These are phyloP conservation scores for Cyprinodon diabolis DNA, from an alignment of 2,797 vertebrate species.

Conservation along the genomic window DNA sequence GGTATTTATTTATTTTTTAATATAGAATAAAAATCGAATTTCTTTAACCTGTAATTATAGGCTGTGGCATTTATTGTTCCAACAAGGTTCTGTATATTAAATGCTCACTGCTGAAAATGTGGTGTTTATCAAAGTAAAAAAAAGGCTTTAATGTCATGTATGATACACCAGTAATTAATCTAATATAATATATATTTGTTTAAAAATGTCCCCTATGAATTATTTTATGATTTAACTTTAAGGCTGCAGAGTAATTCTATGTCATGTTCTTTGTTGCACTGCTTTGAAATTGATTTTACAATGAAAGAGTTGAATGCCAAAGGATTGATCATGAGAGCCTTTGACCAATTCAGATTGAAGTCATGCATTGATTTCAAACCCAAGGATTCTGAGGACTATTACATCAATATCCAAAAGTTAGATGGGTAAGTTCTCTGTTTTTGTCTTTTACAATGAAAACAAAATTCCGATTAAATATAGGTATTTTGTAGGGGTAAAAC, in stretches of 20 bases:
- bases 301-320: slow-evolving; percentile 85
- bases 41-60: neutral
- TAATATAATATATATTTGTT: neutral
- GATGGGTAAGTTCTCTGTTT: slow-evolving; percentile 81
- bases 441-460: too few relatives aligned
- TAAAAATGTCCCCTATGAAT: neutral
- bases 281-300: neutral
- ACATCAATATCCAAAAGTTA: slow-evolving; percentile 80
- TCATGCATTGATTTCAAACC: slow-evolving; percentile 90
- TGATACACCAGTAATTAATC: too few relatives aligned
- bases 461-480: too few relatives aligned
- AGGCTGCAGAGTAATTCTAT: neutral
- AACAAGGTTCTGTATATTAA: neutral
- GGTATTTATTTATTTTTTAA: slow-evolving; percentile 25
- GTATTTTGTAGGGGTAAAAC: too few relatives aligned
- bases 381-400: slow-evolving; percentile 71
- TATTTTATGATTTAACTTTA: neutral
- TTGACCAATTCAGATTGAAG: slow-evolving; percentile 88
- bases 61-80: neutral
- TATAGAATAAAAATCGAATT: neutral
- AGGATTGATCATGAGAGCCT: slow-evolving; percentile 84
- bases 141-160: too few relatives aligned
- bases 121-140: neutral
- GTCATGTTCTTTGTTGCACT: neutral
- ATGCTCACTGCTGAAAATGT: neutral